Base-by-base conservation (phyloP, 1,140 invertebrate genomes). In the Matsumurasca onukii region DNA sequence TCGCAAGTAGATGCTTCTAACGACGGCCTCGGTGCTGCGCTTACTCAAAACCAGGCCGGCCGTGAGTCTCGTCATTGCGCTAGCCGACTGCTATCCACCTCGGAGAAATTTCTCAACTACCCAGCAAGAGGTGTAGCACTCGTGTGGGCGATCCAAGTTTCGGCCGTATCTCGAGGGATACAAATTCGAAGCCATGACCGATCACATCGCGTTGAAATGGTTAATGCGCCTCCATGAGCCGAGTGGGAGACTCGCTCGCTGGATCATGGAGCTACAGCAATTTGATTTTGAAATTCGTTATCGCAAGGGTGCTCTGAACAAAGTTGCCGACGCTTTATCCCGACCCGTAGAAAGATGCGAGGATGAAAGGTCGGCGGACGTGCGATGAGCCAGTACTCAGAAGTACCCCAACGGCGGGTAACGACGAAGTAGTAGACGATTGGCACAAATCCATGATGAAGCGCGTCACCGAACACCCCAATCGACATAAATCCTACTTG, bases 121-220 rank as follows among this genome's bases (percentile, higher is more conserved):
- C 1, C 77, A 83, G 73, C 66, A 71, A 64, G 82, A 84, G 75
- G 74, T 55, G 69, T 83, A 22, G 81, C 78, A 15, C 64, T 82
- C 1, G 52, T 81, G 17, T 76, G 72, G 64, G 76, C 75, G 0
- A 74, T 82, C 2, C 31, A 73, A 77, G 27, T 76, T 77, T 39
- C 31, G 75, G n/a, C 67, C 69, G 51, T 83, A 79, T 69, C 22
- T 83, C 9, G 67, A 76, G 52, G 78, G 76, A 15, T 73, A 72
- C n/a, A 63, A 75, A 5, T 81, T 83, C 62, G 76, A 51, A 1
- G 74, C 82, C 0, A 31, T 77, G 9, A 82, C 80, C 1, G 81
- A 84, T 63, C 80, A 83, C 49, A 71, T 75, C 9, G 68, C 77
- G 0, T 66, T 82, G 2, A 73, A 72, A 49, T 83, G 77, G 74